phyloP scores from a whole-genome alignment of 1,140 invertebrate genomes.

The Coboldia fuscipes region DNA sequence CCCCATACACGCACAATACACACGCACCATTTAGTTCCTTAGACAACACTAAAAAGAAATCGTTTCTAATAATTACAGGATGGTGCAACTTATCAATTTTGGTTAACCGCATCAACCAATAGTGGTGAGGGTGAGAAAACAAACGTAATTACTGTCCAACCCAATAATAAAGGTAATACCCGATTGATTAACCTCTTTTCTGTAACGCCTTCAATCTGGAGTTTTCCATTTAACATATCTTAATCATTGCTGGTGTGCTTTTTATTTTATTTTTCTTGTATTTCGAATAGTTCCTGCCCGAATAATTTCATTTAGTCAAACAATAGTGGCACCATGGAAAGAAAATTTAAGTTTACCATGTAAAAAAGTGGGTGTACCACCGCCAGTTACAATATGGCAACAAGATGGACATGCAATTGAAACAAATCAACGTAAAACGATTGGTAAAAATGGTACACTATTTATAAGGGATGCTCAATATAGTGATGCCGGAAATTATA shows the following conservation, averaged over 20 bases:
- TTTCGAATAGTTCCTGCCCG: conserved; percentile 62
- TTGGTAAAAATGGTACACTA: conserved; percentile 42
- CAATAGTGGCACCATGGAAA: conserved; percentile 63
- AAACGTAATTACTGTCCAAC: conserved; percentile 46
- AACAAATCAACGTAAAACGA: conserved; percentile 39
- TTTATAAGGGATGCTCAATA: conserved; percentile 48
- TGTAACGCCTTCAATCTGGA: too few species aligned
- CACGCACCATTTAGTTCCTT: background rate
- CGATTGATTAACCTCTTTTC: too few species aligned
- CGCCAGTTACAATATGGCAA: conserved; percentile 49
- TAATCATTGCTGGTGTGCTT: background rate
- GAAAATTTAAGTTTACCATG: conserved; percentile 58
- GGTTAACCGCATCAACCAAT: conserved; percentile 58
- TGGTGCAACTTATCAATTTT: conserved; percentile 52
- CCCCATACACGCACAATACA: too few species aligned
- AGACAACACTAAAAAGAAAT: background rate
- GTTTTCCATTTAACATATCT: too few species aligned
- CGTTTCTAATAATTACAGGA: conserved; percentile 14
- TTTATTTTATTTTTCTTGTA: too few species aligned
- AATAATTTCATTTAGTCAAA: conserved; percentile 60
- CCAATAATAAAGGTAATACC: conserved; percentile 48
- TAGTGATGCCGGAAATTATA: conserved; percentile 74
- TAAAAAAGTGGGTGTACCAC: conserved; percentile 55
- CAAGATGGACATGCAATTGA: conserved; percentile 46
- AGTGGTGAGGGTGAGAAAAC: conserved; percentile 63